A percentile compares a stretch with the other conserved stretches of the same genome.
These are phyloP conservation scores for Peribatodes rhomboidaria DNA, from an alignment of 2,888 invertebrate genomes.

Conservation along the genomic window DNA sequence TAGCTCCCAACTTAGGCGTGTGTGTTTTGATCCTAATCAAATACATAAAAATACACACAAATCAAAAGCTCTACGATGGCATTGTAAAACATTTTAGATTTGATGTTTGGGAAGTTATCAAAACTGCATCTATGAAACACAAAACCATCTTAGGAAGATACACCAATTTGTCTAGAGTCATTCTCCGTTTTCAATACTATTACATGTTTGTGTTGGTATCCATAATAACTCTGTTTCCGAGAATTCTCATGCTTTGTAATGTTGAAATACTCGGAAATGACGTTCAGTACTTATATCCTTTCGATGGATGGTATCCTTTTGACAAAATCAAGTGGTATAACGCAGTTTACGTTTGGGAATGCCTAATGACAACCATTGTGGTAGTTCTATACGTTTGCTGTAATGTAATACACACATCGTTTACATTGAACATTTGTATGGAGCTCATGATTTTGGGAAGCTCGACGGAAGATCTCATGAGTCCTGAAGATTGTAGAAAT, in stretches of 20 bases:
- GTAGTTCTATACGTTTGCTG: constrained; percentile 63
- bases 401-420: constrained; percentile 67
- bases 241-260: constrained; percentile 69
- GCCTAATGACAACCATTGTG: constrained; percentile 69
- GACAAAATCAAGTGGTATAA: constrained; percentile 73
- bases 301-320: constrained; percentile 79
- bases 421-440: constrained; percentile 70
- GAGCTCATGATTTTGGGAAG: constrained; percentile 70
- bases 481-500: constrained; percentile 54
- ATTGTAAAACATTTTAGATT: constrained; percentile 64
- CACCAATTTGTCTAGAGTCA: constrained; percentile 52
- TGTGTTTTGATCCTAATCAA: constrained; percentile 68
- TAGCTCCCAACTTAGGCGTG: constrained; percentile 74
- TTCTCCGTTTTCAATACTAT: constrained; percentile 64
- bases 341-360: constrained; percentile 71
- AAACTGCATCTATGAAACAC: constrained; percentile 54
- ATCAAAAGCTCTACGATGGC: constrained; percentile 60
- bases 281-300: constrained; percentile 65
- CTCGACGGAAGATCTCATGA: constrained; percentile 61
- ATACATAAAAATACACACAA: constrained; percentile 61
- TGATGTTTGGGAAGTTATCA: constrained; percentile 63
- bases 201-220: constrained; percentile 60
- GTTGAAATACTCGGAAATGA: constrained; percentile 57
- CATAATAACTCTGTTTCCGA: constrained; percentile 68
- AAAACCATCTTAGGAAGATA: constrained; percentile 58